phyloP scores from a whole-genome alignment of 2,888 invertebrate genomes.

The Chymomyza caudatula region DNA sequence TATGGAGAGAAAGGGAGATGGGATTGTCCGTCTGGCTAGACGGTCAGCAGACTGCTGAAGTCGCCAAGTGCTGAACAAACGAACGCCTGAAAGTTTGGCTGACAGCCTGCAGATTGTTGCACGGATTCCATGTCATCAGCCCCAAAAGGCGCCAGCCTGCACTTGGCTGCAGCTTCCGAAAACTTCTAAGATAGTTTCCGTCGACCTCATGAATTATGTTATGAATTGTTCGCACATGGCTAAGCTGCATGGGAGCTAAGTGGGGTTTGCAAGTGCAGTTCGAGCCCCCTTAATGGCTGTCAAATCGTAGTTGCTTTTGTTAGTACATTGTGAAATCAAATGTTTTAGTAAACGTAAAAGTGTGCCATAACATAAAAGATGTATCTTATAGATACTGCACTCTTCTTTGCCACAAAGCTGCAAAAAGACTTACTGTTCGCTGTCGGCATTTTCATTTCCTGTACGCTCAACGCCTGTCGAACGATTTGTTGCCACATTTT shows the following conservation, averaged over 20 bases:
- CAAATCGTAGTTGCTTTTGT: slow-evolving; percentile 37
- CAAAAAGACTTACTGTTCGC: slow-evolving; percentile 18
- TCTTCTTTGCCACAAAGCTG: slow-evolving; percentile 29
- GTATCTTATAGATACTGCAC: slow-evolving; percentile 19
- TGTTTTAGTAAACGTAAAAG: slow-evolving; percentile 15
- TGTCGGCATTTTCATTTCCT: not conserved
- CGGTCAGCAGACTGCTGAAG: slow-evolving; percentile 22
- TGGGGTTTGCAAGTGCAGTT: not conserved
- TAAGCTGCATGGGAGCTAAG: slow-evolving; percentile 1
- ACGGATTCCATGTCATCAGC: slow-evolving; percentile 20
- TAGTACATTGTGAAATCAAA: slow-evolving; percentile 49
- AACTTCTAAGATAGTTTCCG: not conserved
- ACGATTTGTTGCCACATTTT: slow-evolving; percentile 46
- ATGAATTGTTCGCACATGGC: slow-evolving; percentile 44
- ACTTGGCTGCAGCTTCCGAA: slow-evolving; percentile 1
- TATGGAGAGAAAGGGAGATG: not conserved
- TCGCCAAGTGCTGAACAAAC: slow-evolving; percentile 59
- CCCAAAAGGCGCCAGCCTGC: slow-evolving; percentile 20
- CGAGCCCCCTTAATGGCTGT: slow-evolving; percentile 45
- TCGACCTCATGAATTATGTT: slow-evolving; percentile 9
- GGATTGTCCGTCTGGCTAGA: not conserved
- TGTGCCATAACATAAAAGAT: slow-evolving; percentile 41
- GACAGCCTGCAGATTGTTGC: slow-evolving; percentile 35
- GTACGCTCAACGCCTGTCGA: slow-evolving; percentile 25
- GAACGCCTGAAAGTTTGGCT: slow-evolving; percentile 48